These are phyloP conservation scores for Salarias fasciatus DNA, from an alignment of 2,797 vertebrate species.

Conservation along the genomic window DNA sequence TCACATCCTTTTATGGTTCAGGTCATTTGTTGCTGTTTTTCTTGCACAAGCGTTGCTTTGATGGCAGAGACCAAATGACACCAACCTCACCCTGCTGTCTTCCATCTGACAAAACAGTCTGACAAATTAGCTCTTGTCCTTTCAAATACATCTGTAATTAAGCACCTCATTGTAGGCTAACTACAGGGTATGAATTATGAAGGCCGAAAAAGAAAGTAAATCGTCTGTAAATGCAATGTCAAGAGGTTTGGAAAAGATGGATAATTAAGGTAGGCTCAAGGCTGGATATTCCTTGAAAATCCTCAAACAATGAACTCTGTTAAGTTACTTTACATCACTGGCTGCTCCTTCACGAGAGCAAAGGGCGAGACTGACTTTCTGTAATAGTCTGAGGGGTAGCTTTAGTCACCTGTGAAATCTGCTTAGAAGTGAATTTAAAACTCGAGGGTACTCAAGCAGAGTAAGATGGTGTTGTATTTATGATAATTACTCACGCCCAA, in stretches of 20 bases:
- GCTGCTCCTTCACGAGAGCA: conserved; percentile 1
- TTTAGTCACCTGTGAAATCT: conserved; percentile 28
- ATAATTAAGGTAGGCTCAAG: conserved; percentile 48
- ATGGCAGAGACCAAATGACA: conserved; percentile 58
- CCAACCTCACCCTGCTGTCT: conserved; percentile 35
- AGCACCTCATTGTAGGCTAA: conserved; percentile 51
- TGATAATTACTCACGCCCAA: conserved; percentile 7
- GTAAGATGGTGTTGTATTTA: neutral
- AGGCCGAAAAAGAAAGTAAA: conserved; percentile 40
- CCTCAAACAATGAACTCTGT: conserved; percentile 31
- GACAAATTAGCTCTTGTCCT: conserved; percentile 57
- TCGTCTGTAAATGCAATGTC: conserved; percentile 28
- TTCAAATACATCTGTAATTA: conserved; percentile 68
- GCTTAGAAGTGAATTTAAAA: conserved; percentile 5
- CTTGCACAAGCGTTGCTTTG: conserved; percentile 42
- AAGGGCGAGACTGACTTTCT: neutral
- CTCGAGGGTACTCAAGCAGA: neutral
- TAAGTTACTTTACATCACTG: conserved; percentile 25
- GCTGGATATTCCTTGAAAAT: conserved; percentile 19
- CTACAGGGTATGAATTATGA: conserved; percentile 49
- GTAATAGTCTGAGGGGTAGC: conserved; percentile 3
- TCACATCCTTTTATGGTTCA: conserved; percentile 50
- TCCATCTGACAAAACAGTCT: conserved; percentile 52
- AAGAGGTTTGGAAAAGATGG: conserved; percentile 53
- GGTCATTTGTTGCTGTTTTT: conserved; percentile 53